Percentiles rank a stretch among this genome's conserved stretches.
Conservation (phyloP, 2,797 vertebrate genomes). For the Tolypeutes matacus region DNA sequence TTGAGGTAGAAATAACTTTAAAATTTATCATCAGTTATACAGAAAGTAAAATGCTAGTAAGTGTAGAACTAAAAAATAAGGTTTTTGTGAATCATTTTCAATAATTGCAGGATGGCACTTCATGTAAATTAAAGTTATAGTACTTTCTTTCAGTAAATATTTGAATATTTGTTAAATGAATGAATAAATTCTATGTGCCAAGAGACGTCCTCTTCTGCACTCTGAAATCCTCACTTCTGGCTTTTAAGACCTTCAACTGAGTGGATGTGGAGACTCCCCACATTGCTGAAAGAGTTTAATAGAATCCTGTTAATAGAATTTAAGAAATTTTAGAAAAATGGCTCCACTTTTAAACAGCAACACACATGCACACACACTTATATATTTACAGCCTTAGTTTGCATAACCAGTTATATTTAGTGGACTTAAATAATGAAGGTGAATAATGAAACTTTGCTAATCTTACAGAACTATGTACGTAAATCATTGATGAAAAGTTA, state of each 20-base stretch:
- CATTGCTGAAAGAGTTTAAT: too few species aligned
- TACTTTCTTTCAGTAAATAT: background rate
- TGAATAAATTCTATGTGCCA: background rate
- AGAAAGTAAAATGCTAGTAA: slow-evolving; percentile 3
- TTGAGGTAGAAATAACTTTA: background rate
- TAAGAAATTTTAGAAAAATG: too few species aligned
- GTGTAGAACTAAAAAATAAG: background rate
- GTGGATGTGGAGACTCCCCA: too few species aligned
- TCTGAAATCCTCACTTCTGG: too few species aligned
- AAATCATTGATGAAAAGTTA: background rate
- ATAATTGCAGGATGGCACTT: background rate
- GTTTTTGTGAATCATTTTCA: slow-evolving; percentile 34
- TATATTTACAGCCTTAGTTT: background rate
- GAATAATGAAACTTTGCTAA: slow-evolving; percentile 14
- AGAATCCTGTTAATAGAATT: too few species aligned
- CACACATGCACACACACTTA: background rate
- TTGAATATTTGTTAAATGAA: slow-evolving; percentile 11
- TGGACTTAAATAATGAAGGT: background rate
- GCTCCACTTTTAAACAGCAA: too few species aligned
- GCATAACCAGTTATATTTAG: background rate
- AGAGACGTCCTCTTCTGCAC: too few species aligned
- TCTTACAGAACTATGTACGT: background rate
- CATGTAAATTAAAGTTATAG: background rate
- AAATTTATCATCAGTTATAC: background rate
- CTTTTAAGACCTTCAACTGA: too few species aligned